Evolutionary conservation across 2,888 invertebrate genomes (phyloP).

Genomic region (Cyaniris semiargus): DNA sequence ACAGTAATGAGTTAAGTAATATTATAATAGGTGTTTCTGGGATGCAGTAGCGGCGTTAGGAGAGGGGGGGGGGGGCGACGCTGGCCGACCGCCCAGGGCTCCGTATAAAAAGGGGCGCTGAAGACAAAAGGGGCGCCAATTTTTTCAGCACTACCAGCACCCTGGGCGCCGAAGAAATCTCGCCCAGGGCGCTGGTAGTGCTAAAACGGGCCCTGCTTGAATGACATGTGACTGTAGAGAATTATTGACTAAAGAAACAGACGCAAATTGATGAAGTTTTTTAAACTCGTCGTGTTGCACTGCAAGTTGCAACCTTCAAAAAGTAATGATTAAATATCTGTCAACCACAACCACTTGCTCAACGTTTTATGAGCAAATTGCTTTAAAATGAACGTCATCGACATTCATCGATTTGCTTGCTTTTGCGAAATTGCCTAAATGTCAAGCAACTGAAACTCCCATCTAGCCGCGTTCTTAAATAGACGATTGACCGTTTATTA

Average conservation of each 20-base stretch:
- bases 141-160: too few species aligned
- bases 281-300: background rate
- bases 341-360: conserved; percentile 4
- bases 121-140: too few species aligned
- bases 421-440: conserved; percentile 16
- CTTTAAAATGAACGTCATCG: background rate
- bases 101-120: too few species aligned
- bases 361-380: conserved; percentile 10
- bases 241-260: background rate
- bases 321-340: conserved; percentile 16
- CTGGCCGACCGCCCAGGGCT: too few species aligned
- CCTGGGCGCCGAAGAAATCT: too few species aligned
- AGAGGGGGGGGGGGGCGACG: too few species aligned
- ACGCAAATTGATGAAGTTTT: background rate
- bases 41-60: too few species aligned
- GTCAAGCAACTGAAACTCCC: background rate
- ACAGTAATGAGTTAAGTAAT: background rate
- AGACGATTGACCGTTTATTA: background rate
- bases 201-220: background rate
- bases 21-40: background rate
- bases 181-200: too few species aligned
- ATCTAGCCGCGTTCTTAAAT: background rate
- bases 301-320: background rate
- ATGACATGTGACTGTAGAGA: background rate
- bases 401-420: background rate